A percentile compares a stretch with the other conserved stretches of the same genome.
Conservation (phyloP, 2,113 vertebrate genomes). For the Tapirus terrestris region DNA sequence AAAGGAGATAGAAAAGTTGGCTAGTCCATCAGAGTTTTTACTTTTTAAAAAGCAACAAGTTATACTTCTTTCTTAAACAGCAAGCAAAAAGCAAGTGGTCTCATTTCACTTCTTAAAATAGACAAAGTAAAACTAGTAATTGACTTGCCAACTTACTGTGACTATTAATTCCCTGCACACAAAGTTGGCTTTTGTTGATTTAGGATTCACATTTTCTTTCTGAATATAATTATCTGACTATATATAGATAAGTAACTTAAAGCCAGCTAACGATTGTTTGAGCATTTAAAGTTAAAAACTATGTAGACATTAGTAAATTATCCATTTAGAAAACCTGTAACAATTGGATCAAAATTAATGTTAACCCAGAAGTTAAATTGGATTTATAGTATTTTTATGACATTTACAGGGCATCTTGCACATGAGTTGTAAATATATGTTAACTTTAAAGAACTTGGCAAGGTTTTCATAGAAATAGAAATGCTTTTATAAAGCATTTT, state of each 20-base stretch:
- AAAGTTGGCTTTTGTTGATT: conserved; percentile 67
- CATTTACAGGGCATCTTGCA: conserved; percentile 36
- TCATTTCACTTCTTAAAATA: conserved; percentile 73
- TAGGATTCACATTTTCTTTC: conserved; percentile 70
- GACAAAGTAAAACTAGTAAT: conserved; percentile 70
- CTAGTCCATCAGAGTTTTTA: conserved; percentile 60
- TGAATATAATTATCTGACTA: conserved; percentile 69
- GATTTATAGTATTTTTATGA: conserved; percentile 48
- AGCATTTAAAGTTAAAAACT: conserved; percentile 66
- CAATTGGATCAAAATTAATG: conserved; percentile 55
- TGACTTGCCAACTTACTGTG: conserved; percentile 71
- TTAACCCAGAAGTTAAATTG: conserved; percentile 50
- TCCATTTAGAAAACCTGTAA: conserved; percentile 58
- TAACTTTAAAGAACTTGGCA: conserved; percentile 45
- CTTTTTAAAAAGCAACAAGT: conserved; percentile 63
- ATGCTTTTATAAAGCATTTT: conserved; percentile 2
- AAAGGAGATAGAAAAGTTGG: conserved; percentile 52
- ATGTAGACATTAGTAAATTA: conserved; percentile 64
- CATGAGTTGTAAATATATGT: conserved; percentile 49
- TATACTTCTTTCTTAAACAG: conserved; percentile 68
- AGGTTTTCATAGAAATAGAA: conserved; percentile 33
- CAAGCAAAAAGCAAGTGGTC: conserved; percentile 62
- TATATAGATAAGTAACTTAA: conserved; percentile 66
- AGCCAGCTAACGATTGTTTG: conserved; percentile 61
- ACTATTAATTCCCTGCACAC: conserved; percentile 59